A percentile compares a stretch with the other conserved stretches of the same genome.
phyloP scores from a whole-genome alignment of 2,797 vertebrate genomes.

The Lutjanus argentimaculatus region DNA sequence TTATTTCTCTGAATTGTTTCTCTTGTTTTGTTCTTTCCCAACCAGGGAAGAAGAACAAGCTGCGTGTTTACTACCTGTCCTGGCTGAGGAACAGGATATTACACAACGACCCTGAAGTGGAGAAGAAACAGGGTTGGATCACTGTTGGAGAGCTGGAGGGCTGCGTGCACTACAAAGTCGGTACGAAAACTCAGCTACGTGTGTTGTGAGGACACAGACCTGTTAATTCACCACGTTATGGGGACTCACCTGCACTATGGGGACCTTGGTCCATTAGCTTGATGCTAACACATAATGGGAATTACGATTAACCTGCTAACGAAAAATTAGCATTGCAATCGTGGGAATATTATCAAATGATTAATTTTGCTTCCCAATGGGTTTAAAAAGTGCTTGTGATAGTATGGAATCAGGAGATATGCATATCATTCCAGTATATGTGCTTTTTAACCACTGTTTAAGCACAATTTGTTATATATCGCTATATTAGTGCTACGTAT shows the following conservation, averaged over 20 bases:
- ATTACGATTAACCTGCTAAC: too few species aligned
- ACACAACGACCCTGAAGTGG: slow-evolving; percentile 98
- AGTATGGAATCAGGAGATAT: too few species aligned
- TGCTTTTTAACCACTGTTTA: neutral
- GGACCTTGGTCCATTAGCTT: too few species aligned
- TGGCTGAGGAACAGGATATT: slow-evolving; percentile 98
- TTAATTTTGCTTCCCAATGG: too few species aligned
- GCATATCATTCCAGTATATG: neutral
- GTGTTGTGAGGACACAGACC: neutral
- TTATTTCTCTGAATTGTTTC: neutral
- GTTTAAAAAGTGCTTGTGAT: too few species aligned
- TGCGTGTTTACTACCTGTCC: slow-evolving; percentile 98
- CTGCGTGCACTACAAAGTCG: slow-evolving; percentile 99
- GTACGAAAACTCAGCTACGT: slow-evolving; percentile 79
- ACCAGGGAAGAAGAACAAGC: slow-evolving; percentile 98
- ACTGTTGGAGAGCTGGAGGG: slow-evolving; percentile 97
- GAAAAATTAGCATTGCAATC: too few species aligned
- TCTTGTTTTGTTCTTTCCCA: neutral
- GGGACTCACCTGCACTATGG: neutral
- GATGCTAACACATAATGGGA: too few species aligned
- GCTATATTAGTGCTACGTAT: neutral
- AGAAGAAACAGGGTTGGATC: slow-evolving; percentile 99
- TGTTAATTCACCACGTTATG: neutral
- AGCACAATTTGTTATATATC: neutral
- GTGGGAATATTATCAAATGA: too few species aligned